Evolutionary conservation across 2,113 vertebrate species (phyloP).

Genomic region (Tricholaema leucomelas): DNA sequence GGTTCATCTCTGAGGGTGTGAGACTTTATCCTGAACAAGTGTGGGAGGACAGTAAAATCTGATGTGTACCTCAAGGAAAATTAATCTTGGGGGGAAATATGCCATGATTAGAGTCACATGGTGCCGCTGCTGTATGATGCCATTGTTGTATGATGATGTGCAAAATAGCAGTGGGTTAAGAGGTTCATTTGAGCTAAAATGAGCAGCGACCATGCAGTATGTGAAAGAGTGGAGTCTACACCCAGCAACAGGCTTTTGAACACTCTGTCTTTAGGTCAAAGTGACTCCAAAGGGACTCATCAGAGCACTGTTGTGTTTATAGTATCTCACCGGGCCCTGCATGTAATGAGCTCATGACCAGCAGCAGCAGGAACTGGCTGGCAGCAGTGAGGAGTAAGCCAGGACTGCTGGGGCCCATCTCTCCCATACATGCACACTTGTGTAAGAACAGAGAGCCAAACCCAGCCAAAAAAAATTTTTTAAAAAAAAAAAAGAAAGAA

Average conservation of each 20-base stretch:
- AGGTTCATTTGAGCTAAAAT: not conserved
- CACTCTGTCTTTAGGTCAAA: not conserved
- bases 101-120: not conserved
- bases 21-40: not conserved
- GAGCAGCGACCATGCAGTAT: fast-evolving
- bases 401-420: not conserved
- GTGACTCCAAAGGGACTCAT: not conserved
- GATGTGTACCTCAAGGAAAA: not conserved
- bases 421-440: not conserved
- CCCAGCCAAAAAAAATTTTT: not conserved
- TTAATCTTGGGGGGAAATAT: not conserved
- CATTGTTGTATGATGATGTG: not conserved
- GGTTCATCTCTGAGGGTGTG: not conserved
- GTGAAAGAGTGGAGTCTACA: not conserved
- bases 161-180: not conserved
- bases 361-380: not conserved
- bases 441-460: not conserved
- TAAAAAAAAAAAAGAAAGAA: not conserved
- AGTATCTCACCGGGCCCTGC: not conserved
- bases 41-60: not conserved
- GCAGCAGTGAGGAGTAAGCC: fast-evolving
- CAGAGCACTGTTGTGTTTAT: not conserved
- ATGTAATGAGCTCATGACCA: fast-evolving
- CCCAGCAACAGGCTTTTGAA: not conserved
- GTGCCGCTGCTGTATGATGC: not conserved